Base-by-base conservation (phyloP, 2,888 invertebrate genomes). In the Napeogenes inachia region DNA sequence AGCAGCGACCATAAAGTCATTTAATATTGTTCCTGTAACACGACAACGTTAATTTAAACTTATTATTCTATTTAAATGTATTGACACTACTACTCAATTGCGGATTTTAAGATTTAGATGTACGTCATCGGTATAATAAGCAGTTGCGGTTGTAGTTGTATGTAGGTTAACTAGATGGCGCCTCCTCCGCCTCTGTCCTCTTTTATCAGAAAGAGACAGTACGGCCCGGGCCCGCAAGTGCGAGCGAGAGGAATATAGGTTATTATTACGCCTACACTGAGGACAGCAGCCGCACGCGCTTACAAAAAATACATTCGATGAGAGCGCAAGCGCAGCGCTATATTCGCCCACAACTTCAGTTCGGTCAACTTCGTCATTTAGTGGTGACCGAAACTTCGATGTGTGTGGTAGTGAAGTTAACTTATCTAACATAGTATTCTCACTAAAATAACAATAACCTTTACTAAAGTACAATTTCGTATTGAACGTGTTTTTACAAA, bases 361-460 rank as follows among this genome's bases (percentile, higher is more conserved):
- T 80, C 88, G 87, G 84, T 89, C 81, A 86, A 86, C 84, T 87
- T 80, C 86, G 85, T 85, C 86, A 85, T 87, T 87, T 86, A 90
- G 90, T 90, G 86, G 87, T 89, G 87, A 84, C 86, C 85, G 83
- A 84, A 89, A 83, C 89, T 79, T 85, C 82, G 85, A 85, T 87
- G 89, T 88, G 90, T 87, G 90, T 87, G 89, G 89, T 85, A 87
- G 90, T 91, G 90, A 82, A 86, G 86, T 82, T 89, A 90, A 90
- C 89, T 86, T 84, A 82, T 88, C 88, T 91, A 91, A 91, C 90
- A 87, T 81, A 83, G 71, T 65, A 73, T 81, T 86, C 87, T 87
- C 87, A 89, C 86, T 85, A 47, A 75, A 86, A 87, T 90, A 89
- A 89, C 85, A 88, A 81, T 88, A 87, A 88, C 82, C 81, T 79